Conservation (phyloP, 1,140 invertebrate genomes). For the Zaprionus inermis region DNA sequence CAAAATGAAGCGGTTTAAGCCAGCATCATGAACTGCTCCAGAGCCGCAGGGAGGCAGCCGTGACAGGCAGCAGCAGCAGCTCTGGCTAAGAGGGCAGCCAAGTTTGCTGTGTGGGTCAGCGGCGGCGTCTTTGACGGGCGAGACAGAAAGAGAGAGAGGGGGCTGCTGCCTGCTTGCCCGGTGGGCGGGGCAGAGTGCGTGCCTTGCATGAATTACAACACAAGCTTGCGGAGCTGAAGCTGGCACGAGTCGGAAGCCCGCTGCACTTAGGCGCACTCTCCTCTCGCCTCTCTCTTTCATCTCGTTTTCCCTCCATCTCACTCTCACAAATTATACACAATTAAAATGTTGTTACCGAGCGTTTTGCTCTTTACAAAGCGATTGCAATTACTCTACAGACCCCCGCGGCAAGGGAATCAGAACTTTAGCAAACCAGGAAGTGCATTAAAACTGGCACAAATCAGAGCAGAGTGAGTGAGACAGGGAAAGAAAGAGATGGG, state of each 20-base stretch:
- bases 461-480: conserved; percentile 26
- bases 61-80: conserved; percentile 33
- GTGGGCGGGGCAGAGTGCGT: conserved; percentile 33
- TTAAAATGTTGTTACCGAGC: conserved; percentile 48
- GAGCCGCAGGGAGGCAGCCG: conserved; percentile 52
- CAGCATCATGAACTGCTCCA: conserved; percentile 57
- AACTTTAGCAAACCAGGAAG: conserved; percentile 40
- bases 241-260: conserved; percentile 31
- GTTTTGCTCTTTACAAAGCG: conserved; percentile 29
- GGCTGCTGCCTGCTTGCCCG: not conserved
- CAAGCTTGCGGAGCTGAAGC: conserved; percentile 16
- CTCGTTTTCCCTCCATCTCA: not conserved
- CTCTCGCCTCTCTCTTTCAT: not conserved
- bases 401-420: conserved; percentile 12
- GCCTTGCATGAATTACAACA: conserved; percentile 49
- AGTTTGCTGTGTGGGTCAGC: conserved; percentile 32
- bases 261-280: not conserved
- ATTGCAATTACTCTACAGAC: conserved; percentile 37
- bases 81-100: conserved; percentile 22
- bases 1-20: conserved; percentile 56
- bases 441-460: conserved; percentile 38
- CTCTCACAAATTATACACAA: conserved; percentile 48
- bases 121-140: not conserved
- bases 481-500: not conserved
- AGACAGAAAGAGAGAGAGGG: not conserved